Conservation (phyloP, 2,888 invertebrate species). For the Scaptomyza reducta region DNA sequence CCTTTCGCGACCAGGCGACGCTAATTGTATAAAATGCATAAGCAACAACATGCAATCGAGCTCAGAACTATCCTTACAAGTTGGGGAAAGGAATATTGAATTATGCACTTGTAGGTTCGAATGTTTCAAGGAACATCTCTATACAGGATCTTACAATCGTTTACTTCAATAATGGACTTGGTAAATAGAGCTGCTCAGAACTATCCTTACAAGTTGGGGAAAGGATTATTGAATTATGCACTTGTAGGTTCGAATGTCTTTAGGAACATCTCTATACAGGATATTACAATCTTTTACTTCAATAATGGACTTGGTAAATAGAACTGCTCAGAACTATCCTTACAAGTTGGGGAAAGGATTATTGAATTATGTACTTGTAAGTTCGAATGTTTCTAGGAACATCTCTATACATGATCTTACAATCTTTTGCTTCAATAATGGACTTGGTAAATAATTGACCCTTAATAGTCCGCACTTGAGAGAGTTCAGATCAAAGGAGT, state of each 20-base stretch:
- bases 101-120: not conserved
- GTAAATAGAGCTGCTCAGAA: no score
- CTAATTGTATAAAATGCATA: conserved; percentile 45
- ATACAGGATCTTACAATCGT: not conserved
- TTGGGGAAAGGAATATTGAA: not conserved
- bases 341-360: not conserved
- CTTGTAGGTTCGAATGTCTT: not conserved
- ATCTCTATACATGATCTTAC: not conserved
- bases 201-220: conserved; percentile 10
- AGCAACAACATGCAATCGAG: not conserved
- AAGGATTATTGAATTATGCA: not conserved
- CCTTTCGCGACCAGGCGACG: conserved; percentile 25
- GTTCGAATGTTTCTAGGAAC: not conserved
- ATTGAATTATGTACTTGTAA: not conserved
- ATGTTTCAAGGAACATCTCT: not conserved
- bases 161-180: not conserved
- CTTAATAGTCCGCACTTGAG: conserved; percentile 28
- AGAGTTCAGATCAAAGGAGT: conserved; percentile 42
- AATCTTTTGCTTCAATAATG: not conserved
- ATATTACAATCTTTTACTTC: not conserved
- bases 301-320: no score
- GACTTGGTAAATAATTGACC: conserved; percentile 34
- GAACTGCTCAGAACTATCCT: conserved; percentile 19
- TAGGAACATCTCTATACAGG: not conserved
- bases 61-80: conserved; percentile 18